Conservation (phyloP, 2,113 vertebrate species). For the Puffinus mauretanicus region DNA sequence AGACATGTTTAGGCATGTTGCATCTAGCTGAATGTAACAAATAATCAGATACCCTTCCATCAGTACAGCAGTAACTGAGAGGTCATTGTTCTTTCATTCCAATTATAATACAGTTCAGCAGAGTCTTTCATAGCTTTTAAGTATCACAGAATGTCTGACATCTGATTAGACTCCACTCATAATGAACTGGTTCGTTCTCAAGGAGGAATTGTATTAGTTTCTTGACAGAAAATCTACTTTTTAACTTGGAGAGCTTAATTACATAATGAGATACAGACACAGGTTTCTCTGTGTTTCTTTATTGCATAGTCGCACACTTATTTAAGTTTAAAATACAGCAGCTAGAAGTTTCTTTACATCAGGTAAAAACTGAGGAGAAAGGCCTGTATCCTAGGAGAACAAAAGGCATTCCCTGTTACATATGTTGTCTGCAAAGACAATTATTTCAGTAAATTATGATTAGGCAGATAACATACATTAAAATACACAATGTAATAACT, state of each 20-base stretch:
- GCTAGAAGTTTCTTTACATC: not conserved
- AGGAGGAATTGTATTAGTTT: not conserved
- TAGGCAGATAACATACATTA: not conserved
- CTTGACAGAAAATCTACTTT: not conserved
- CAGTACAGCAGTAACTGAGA: not conserved
- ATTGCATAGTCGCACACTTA: not conserved
- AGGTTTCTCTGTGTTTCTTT: slow-evolving; percentile 24
- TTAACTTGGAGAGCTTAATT: not conserved
- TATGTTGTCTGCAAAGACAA: not conserved
- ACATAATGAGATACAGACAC: not conserved
- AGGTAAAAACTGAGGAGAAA: not conserved
- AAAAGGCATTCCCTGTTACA: not conserved
- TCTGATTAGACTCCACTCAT: not conserved
- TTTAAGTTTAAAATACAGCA: slow-evolving; percentile 33
- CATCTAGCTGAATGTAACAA: not conserved
- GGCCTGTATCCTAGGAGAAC: not conserved
- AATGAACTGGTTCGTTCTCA: slow-evolving; percentile 12
- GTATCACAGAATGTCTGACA: not conserved
- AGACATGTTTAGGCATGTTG: not conserved
- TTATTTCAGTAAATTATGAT: not conserved
- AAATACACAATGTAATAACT: not conserved
- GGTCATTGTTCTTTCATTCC: slow-evolving; percentile 41
- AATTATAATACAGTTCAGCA: not conserved
- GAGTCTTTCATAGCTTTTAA: slow-evolving; percentile 15
- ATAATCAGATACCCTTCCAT: not conserved